Evolutionary conservation across 2,113 vertebrate genomes (phyloP).

Genomic region (Lepidothrix coronata): DNA sequence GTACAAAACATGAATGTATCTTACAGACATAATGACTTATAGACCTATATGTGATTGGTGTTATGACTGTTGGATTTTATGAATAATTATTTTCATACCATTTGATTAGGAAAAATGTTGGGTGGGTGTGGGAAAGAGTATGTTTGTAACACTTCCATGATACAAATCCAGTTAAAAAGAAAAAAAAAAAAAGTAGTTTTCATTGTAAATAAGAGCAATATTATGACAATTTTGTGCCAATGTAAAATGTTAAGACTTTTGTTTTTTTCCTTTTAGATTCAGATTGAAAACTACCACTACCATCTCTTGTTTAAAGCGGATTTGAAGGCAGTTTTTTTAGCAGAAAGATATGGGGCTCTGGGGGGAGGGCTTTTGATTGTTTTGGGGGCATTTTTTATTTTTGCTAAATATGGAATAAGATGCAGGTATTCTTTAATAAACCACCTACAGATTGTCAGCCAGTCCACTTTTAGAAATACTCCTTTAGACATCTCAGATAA

Average conservation of each 20-base stretch:
- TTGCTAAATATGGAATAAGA: constrained; percentile 57
- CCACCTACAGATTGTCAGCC: constrained; percentile 41
- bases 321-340: not conserved
- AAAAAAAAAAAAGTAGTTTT: constrained; percentile 57
- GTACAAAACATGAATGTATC: constrained; percentile 82
- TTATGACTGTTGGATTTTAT: constrained; percentile 73
- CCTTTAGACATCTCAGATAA: not conserved
- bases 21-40: constrained; percentile 67
- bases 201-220: constrained; percentile 74
- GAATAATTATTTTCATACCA: constrained; percentile 75
- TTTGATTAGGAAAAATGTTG: constrained; percentile 59
- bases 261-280: constrained; percentile 57
- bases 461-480: not conserved
- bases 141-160: constrained; percentile 62
- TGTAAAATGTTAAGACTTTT: constrained; percentile 46
- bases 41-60: constrained; percentile 61
- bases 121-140: constrained; percentile 30
- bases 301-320: constrained; percentile 43
- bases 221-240: constrained; percentile 70
- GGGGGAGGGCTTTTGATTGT: not conserved
- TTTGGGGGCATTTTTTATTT: constrained; percentile 1
- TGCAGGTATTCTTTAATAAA: constrained; percentile 8
- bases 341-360: constrained; percentile 25
- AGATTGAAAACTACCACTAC: constrained; percentile 53
- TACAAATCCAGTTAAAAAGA: constrained; percentile 59